Conservation (phyloP, 2,797 vertebrate species). For the Rhinogobio ventralis region DNA sequence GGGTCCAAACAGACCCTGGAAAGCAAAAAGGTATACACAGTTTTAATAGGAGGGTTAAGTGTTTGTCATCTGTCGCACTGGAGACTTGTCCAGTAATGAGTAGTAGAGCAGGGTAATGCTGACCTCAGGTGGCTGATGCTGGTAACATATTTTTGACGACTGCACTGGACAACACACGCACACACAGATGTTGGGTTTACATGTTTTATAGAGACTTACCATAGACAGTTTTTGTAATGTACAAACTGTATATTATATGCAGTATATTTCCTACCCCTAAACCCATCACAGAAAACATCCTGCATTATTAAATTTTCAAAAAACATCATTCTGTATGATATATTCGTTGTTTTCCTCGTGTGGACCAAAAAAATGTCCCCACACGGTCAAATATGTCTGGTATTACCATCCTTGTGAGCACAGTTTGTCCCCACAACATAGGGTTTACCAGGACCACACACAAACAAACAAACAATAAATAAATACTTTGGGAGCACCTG, state of each 20-base stretch:
- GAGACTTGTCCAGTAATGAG: not conserved
- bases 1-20: not conserved
- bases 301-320: too few relatives aligned
- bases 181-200: not conserved
- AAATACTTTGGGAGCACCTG: not conserved
- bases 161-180: not conserved
- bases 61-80: not conserved
- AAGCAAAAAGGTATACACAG: not conserved
- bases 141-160: not conserved
- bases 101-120: constrained; percentile 9
- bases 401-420: not conserved
- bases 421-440: not conserved
- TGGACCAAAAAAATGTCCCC: not conserved
- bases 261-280: not conserved
- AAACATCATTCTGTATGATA: too few relatives aligned
- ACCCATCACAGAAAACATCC: not conserved
- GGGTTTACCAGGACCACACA: not conserved
- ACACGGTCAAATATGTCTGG: not conserved
- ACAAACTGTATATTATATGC: not conserved
- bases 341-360: not conserved
- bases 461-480: not conserved
- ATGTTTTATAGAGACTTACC: not conserved
- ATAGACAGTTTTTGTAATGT: not conserved
- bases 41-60: not conserved
- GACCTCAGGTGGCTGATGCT: constrained; percentile 28